Conservation (phyloP, 1,140 invertebrate genomes). For the Rhysida immarginata region DNA sequence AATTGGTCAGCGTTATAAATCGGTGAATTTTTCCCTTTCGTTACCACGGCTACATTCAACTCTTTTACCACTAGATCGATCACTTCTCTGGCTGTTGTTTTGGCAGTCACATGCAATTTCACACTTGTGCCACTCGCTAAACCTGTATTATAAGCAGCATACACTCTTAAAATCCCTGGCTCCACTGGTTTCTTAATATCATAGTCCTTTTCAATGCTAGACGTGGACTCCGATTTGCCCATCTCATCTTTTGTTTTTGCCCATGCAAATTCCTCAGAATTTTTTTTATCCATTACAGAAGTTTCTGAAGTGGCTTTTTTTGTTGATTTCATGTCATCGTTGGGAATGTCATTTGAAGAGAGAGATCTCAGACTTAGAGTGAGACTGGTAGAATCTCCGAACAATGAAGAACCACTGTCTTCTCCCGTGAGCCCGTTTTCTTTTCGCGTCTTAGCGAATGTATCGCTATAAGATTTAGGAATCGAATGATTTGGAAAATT, state of each 20-base stretch:
- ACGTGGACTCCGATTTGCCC: too few relatives aligned
- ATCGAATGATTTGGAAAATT: not conserved
- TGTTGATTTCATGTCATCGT: too few relatives aligned
- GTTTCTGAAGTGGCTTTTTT: too few relatives aligned
- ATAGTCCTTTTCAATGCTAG: too few relatives aligned
- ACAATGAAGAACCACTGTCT: conserved; percentile 2
- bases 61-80: conserved; percentile 87
- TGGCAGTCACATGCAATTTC: conserved; percentile 74
- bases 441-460: conserved; percentile 4
- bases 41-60: conserved; percentile 75
- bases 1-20: conserved; percentile 49
- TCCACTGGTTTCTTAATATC: conserved; percentile 15
- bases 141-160: conserved; percentile 87
- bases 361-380: not conserved
- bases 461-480: conserved; percentile 8
- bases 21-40: conserved; percentile 69
- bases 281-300: too few relatives aligned
- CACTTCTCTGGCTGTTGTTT: conserved; percentile 80
- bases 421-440: conserved; percentile 1
- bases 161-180: conserved; percentile 48
- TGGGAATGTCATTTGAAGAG: not conserved
- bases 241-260: too few relatives aligned
- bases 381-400: conserved; percentile 9
- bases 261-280: too few relatives aligned
- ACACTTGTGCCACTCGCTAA: conserved; percentile 78